Evolutionary conservation across 2,113 vertebrate species (phyloP), one percentile per base, ranked within the genome.

Genomic region (Toxostoma redivivum): DNA sequence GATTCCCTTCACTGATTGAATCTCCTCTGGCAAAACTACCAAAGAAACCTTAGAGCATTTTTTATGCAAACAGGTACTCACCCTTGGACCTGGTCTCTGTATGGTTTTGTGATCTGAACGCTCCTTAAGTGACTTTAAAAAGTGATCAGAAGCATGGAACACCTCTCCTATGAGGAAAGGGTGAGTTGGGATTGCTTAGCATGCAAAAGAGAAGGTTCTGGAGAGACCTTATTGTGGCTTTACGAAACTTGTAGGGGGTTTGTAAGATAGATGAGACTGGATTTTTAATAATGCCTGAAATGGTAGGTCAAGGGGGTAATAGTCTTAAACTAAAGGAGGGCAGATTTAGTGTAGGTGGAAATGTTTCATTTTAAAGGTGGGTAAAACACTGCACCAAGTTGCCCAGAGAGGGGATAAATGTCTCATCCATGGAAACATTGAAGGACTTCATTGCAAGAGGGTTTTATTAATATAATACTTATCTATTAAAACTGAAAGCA

Each of bases 151-250:
- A 25, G 3, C 8, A 6, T 54, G 12, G 4, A 44, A 54, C 10
- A 12, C 25, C 14, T 71, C 30, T 56, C 6, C 33, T 35, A 1
- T 50, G 51, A 71, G 13, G 57, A 66, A 66, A 56, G 12, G 8
- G 7, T 51, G 37, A 81, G 31, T 19, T 45, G 24, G 25, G 11
- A 23, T 33, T 76, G 15, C 24, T 54, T 24, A 54, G 3, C 18
- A 54, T 1, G 3, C 33, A 56, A 64, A 80, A 66, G 20, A 24
- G 8, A 45, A 40, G 15, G 10, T 6, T 76, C 40, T 44, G 27
- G 5, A 23, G 7, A 69, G 9, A 24, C 5, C 1, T 31, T 28
- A 20, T 24, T 38, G 12, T 1, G 4, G 23, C 18, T 8, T 54
- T 61, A 60, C 17, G 28, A 3, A 44, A 38, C 3, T 38, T 60